Conservation (phyloP, 2,797 vertebrate genomes). For the Taeniopygia guttata region DNA sequence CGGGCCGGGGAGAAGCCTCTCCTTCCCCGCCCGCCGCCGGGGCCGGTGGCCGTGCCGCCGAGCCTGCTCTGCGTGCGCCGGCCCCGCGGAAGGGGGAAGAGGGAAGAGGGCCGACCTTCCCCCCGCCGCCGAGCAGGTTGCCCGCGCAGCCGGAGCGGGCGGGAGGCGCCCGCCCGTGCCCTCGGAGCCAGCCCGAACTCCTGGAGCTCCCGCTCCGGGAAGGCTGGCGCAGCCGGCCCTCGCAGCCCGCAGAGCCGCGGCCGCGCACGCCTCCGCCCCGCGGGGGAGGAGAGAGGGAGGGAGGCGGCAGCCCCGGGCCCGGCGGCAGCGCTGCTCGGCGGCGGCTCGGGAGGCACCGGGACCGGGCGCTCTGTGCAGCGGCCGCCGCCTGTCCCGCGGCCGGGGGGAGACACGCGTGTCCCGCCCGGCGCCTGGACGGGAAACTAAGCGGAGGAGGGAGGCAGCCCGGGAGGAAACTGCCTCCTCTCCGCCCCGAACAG, state of each 20-base stretch:
- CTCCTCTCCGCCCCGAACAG: neutral
- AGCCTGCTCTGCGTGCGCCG: neutral
- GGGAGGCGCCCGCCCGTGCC: neutral
- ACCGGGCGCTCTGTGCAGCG: neutral
- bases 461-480: neutral
- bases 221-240: neutral
- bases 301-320: neutral
- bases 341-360: neutral
- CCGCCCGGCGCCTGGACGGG: neutral
- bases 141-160: neutral
- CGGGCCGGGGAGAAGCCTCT: neutral
- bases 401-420: neutral
- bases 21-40: neutral
- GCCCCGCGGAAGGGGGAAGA: neutral
- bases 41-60: neutral
- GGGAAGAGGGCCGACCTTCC: neutral
- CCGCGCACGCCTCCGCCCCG: neutral
- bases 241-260: neutral
- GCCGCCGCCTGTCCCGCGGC: neutral
- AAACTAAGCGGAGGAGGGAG: neutral
- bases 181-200: neutral
- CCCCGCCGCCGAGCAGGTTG: neutral
- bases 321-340: neutral
- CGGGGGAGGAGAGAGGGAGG: neutral
- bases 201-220: neutral